These are phyloP conservation scores for Cyanoderma ruficeps DNA, from an alignment of 2,113 vertebrate species.

Conservation along the genomic window DNA sequence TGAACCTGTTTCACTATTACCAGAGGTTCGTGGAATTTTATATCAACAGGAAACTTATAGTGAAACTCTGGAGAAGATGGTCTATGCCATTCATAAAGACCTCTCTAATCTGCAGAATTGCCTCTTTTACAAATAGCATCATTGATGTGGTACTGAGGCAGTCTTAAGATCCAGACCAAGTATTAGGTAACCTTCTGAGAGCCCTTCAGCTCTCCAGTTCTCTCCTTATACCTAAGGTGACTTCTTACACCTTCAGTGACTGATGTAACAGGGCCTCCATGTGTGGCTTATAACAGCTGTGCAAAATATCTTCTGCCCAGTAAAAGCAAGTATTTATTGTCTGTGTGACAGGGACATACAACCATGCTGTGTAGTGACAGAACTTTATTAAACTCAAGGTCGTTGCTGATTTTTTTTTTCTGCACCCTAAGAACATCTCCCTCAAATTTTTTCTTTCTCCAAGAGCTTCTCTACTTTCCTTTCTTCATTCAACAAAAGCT, in stretches of 20 bases:
- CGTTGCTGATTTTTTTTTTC: background rate
- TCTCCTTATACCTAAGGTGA: background rate
- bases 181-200: background rate
- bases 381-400: background rate
- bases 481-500: background rate
- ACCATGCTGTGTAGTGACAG: background rate
- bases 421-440: background rate
- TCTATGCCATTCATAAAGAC: background rate
- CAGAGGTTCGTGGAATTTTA: background rate
- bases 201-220: background rate
- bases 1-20: background rate
- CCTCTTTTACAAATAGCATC: background rate
- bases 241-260: background rate
- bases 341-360: background rate
- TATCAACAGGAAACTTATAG: rapidly evolving
- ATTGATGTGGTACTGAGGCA: background rate
- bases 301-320: background rate
- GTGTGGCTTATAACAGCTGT: background rate
- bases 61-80: background rate
- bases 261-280: background rate
- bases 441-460: background rate
- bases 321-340: background rate
- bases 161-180: background rate
- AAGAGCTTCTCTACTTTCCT: background rate
- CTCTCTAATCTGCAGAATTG: background rate